A percentile compares a stretch with the other conserved stretches of the same genome.
Evolutionary conservation across 1,140 invertebrate genomes (phyloP).

Genomic region (Ylistrum balloti): DNA sequence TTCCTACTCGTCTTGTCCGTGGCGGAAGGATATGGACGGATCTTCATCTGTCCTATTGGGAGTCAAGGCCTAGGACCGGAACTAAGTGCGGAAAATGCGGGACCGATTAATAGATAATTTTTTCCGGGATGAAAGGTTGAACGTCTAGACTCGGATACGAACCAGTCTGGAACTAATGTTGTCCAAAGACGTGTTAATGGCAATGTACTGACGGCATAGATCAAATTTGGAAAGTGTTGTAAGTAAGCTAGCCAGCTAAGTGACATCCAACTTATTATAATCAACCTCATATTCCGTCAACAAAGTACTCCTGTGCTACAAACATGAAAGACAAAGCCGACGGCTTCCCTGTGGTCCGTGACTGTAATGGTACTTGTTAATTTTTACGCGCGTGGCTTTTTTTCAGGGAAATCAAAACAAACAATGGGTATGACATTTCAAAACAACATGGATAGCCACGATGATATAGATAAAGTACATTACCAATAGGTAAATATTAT

Average conservation of each 20-base stretch:
- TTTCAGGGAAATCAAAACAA: too few relatives aligned
- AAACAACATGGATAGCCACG: too few relatives aligned
- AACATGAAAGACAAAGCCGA: too few relatives aligned
- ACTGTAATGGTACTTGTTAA: too few relatives aligned
- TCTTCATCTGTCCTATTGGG: background rate
- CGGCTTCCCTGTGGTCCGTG: too few relatives aligned
- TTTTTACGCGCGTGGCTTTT: too few relatives aligned
- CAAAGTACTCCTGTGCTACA: background rate
- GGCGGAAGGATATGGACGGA: background rate
- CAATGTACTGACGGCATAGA: background rate
- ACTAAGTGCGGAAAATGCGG: background rate
- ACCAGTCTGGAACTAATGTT: background rate
- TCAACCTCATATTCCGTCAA: background rate
- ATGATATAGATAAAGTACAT: too few relatives aligned
- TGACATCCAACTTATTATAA: background rate
- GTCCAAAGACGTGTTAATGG: slow-evolving; percentile 4
- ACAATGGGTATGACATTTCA: too few relatives aligned
- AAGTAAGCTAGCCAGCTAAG: background rate
- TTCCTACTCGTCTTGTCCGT: background rate
- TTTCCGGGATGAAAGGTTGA: slow-evolving; percentile 21
- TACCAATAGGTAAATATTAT: too few relatives aligned
- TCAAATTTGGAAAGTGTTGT: background rate
- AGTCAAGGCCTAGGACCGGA: background rate
- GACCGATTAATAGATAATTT: background rate
- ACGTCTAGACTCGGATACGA: background rate